Conservation (phyloP, 2,113 vertebrate genomes). For the Xiphophorus hellerii region DNA sequence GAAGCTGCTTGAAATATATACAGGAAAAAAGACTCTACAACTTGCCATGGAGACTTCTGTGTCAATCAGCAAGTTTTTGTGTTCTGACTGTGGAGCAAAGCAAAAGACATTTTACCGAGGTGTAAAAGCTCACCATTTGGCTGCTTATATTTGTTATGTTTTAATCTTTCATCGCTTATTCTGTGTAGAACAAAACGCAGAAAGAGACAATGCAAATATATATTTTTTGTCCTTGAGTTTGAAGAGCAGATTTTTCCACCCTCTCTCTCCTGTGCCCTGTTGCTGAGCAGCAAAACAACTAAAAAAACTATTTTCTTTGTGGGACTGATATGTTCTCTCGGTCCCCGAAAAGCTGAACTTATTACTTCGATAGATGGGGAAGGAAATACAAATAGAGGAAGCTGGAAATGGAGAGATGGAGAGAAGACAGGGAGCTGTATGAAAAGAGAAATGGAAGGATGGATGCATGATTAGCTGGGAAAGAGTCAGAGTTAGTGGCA, state of each 20-base stretch:
- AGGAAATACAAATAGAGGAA: conserved; percentile 42
- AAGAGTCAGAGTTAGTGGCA: conserved; percentile 44
- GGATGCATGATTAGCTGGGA: conserved; percentile 62
- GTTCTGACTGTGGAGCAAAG: background rate
- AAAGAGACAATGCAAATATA: background rate
- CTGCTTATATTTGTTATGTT: background rate
- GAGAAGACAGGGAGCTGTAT: conserved; percentile 35
- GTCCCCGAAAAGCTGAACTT: conserved; percentile 7
- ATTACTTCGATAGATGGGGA: conserved; percentile 43
- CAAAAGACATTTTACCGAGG: background rate
- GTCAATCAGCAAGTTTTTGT: background rate
- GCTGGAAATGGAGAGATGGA: conserved; percentile 47
- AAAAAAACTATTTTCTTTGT: conserved; percentile 15
- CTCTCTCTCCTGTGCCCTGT: conserved; percentile 4
- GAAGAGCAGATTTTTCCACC: background rate
- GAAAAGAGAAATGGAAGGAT: conserved; percentile 60
- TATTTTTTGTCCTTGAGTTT: conserved; percentile 38
- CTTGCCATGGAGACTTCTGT: background rate
- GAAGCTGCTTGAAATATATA: background rate
- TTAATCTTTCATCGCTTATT: background rate
- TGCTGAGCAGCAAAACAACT: conserved; percentile 33
- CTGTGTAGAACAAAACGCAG: background rate
- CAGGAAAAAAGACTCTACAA: background rate
- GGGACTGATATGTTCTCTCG: background rate
- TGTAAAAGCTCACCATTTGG: background rate